Evolutionary conservation across 2,113 vertebrate genomes (phyloP).

Genomic region (Dasypus novemcinctus): DNA sequence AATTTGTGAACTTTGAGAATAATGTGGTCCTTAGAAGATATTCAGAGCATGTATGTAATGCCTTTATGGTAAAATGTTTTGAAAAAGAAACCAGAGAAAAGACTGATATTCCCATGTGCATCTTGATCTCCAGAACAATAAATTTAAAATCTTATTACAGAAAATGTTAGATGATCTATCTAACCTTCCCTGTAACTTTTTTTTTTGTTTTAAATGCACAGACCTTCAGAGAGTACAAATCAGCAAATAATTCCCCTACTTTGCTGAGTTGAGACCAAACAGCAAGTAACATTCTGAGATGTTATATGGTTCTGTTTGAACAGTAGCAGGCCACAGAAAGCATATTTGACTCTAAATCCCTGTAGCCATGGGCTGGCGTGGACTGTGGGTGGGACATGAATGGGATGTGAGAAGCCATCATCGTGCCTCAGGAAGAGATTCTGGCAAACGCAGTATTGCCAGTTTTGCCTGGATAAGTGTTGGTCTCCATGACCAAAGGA

Average conservation of each 20-base stretch:
- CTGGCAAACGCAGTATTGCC: background rate
- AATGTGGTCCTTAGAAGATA: slow-evolving; percentile 56
- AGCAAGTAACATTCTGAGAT: background rate
- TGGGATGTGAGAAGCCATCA: background rate
- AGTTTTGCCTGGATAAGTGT: background rate
- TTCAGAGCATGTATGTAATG: slow-evolving; percentile 50
- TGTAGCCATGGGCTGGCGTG: background rate
- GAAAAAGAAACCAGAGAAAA: slow-evolving; percentile 60
- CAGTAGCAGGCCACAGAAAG: background rate
- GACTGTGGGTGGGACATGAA: background rate
- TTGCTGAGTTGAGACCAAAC: background rate
- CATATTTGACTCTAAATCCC: background rate
- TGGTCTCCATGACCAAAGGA: background rate
- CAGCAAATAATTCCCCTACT: background rate
- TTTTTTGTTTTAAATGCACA: slow-evolving; percentile 38
- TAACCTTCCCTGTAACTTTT: background rate
- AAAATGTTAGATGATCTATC: slow-evolving; percentile 44
- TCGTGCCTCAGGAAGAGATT: background rate
- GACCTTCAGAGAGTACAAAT: slow-evolving; percentile 15
- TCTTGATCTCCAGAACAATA: slow-evolving; percentile 28
- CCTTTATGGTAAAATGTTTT: slow-evolving; percentile 52
- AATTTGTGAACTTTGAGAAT: slow-evolving; percentile 49
- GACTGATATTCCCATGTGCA: slow-evolving; percentile 1
- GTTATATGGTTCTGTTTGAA: background rate
- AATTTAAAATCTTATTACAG: slow-evolving; percentile 55